Evolutionary conservation across 2,113 vertebrate genomes (phyloP).

Genomic region (Dromas ardeola): DNA sequence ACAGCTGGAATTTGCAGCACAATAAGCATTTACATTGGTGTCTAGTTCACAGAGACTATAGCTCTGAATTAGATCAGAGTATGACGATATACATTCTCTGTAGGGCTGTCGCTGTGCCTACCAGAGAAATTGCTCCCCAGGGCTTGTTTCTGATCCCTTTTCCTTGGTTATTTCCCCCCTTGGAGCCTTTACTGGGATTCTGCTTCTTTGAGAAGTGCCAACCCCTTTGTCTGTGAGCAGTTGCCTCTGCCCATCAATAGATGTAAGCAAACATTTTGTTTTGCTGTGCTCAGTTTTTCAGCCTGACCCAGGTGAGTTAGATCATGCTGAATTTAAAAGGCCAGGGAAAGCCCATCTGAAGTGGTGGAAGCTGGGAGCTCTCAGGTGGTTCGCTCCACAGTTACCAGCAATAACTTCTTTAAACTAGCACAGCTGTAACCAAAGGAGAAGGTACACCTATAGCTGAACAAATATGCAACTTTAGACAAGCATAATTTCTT

Average conservation of each 20-base stretch:
- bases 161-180: neutral
- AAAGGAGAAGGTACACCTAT: neutral
- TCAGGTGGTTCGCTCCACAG: neutral
- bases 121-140: neutral
- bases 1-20: neutral
- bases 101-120: neutral
- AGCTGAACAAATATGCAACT: neutral
- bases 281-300: neutral
- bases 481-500: neutral
- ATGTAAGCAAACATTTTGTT: neutral
- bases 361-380: neutral
- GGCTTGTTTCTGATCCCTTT: neutral
- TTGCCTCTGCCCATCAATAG: neutral
- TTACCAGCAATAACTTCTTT: neutral
- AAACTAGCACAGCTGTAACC: neutral
- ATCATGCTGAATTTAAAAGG: neutral
- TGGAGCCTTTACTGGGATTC: neutral
- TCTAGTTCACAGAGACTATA: neutral
- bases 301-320: neutral
- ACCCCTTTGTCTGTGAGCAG: neutral
- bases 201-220: neutral
- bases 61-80: neutral
- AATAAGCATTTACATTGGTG: accelerated
- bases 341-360: neutral
- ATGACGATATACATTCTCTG: neutral